A percentile compares a stretch with the other conserved stretches of the same genome.
phyloP scores from a whole-genome alignment of 1,140 invertebrate species.

The Sitophilus oryzae region DNA sequence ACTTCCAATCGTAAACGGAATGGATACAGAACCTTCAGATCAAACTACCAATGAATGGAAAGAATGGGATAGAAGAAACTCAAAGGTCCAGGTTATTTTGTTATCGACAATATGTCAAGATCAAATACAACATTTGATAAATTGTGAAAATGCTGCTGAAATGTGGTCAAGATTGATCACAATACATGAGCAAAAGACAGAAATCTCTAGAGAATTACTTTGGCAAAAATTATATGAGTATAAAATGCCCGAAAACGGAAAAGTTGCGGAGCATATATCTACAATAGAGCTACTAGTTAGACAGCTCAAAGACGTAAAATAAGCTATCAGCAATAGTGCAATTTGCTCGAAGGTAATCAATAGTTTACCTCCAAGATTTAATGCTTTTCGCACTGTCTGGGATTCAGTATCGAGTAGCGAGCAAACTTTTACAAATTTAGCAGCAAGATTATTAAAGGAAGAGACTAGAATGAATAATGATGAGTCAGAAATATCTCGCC shows the following conservation, averaged over 20 bases:
- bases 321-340: slow-evolving; percentile 14
- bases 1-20: slow-evolving; percentile 11
- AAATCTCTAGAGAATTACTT: slow-evolving; percentile 22
- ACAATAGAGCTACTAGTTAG: slow-evolving; percentile 10
- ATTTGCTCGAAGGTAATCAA: slow-evolving; percentile 18
- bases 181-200: slow-evolving; percentile 40
- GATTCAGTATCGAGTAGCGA: slow-evolving; percentile 21
- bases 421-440: slow-evolving; percentile 28
- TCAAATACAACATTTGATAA: slow-evolving; percentile 36
- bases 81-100: slow-evolving; percentile 26
- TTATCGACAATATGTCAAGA: slow-evolving; percentile 27
- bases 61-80: slow-evolving; percentile 22
- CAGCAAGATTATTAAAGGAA: slow-evolving; percentile 26
- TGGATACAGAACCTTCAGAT: neutral
- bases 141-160: slow-evolving; percentile 32
- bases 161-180: slow-evolving; percentile 40
- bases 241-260: slow-evolving; percentile 9
- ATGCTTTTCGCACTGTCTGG: slow-evolving; percentile 27
- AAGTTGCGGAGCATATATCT: slow-evolving; percentile 16
- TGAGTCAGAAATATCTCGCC: slow-evolving; percentile 7
- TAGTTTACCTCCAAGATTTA: slow-evolving; percentile 24
- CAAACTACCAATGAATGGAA: slow-evolving; percentile 3
- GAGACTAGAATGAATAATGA: slow-evolving; percentile 22
- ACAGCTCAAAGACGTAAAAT: too few species aligned
- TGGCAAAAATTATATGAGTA: slow-evolving; percentile 11